Evolutionary conservation across 2,113 vertebrate genomes (phyloP), one percentile per base, ranked within the genome.

Genomic region (Corythoichthys intestinalis): DNA sequence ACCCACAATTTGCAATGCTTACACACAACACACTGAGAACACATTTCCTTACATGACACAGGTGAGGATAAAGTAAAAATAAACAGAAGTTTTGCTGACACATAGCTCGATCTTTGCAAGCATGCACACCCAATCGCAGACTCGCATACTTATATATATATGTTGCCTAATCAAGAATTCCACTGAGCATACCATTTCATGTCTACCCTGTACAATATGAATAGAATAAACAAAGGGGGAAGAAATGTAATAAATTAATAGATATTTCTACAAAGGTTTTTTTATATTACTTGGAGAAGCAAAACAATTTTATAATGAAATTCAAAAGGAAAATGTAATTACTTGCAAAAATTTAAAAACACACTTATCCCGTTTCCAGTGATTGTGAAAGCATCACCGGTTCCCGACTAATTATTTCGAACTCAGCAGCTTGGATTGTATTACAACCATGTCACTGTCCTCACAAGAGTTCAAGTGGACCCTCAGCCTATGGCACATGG

Each of bases 401-500:
- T 65, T 65, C 58, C 48, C 77, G 65, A 71, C 0, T 49, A 12
- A 53, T 66, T 70, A 62, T 50, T 63, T 63, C 62, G 17, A 66
- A 69, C 58, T 58, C 67, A 72, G 12, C 72, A 72, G 48, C 38
- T 34, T 17, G 61, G 34, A 74, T 46, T 56, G 15, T 48, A 28
- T 58, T 58, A 17, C 70, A 68, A 65, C 44, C 47, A 65, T 35
- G 49, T 53, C 44, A 41, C 48, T 59, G 53, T 48, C 62, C 68
- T 75, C 64, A 67, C 73, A 66, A 69, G 65, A 70, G 53, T 72
- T 63, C 56, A 52, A 58, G n/a, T 67, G 66, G 70, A 71, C 66
- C 85, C 84, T 83, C 65, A 76, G 60, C 72, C 73, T 70, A 80
- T 81, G 84, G 73, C 80, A 84, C 73, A 48, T 77, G 57, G 73